Evolutionary conservation across 2,113 vertebrate species (phyloP).

Genomic region (Mustelus asterias): DNA sequence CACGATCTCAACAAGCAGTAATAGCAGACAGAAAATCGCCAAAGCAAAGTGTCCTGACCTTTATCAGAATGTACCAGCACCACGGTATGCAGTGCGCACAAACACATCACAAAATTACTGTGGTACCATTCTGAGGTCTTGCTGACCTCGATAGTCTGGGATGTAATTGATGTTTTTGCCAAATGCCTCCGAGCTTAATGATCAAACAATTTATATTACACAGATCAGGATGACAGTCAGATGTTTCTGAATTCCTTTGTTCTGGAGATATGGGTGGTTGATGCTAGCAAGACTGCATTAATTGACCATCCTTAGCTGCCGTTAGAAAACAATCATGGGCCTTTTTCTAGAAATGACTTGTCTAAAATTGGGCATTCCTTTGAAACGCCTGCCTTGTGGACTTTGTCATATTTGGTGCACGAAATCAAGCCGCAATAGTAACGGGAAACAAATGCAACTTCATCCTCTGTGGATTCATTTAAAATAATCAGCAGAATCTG

Average conservation of each 20-base stretch:
- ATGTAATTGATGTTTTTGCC: background rate
- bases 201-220: background rate
- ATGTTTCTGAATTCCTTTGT: background rate
- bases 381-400: background rate
- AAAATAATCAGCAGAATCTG: background rate
- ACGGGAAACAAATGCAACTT: background rate
- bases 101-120: background rate
- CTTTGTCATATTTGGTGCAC: background rate
- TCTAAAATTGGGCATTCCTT: background rate
- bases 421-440: background rate
- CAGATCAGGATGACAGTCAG: background rate
- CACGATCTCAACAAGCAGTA: background rate
- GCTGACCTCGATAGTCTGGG: background rate
- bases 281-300: background rate
- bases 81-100: background rate
- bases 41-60: background rate
- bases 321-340: background rate
- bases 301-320: background rate
- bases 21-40: background rate
- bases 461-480: background rate
- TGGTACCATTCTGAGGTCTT: background rate
- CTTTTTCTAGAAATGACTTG: background rate
- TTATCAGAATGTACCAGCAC: background rate
- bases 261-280: background rate
- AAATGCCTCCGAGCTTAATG: background rate